phyloP scores from a whole-genome alignment of 2,113 vertebrate species.

The Spilogale gracilis region DNA sequence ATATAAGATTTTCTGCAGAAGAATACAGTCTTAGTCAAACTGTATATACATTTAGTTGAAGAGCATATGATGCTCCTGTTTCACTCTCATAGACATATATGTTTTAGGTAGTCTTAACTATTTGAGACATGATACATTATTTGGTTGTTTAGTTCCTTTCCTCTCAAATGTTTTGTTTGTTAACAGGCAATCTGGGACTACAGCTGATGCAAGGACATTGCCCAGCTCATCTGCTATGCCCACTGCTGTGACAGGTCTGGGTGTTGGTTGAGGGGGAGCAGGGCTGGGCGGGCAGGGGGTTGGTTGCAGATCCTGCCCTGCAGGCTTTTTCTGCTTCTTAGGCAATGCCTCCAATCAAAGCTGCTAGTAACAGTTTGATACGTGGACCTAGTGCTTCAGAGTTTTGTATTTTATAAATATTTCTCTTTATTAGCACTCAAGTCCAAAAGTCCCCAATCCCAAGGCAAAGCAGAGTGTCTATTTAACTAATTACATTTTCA shows the following conservation, averaged over 20 bases:
- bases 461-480: background rate
- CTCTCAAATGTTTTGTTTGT: background rate
- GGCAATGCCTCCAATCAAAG: background rate
- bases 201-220: background rate
- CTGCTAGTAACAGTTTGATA: background rate
- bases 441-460: background rate
- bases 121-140: background rate
- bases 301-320: no score
- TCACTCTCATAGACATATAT: background rate
- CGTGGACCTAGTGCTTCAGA: background rate
- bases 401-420: background rate
- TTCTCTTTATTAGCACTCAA: background rate
- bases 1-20: background rate
- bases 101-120: background rate
- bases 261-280: no score
- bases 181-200: background rate
- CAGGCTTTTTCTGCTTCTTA: background rate
- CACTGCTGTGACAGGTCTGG: no score
- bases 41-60: background rate
- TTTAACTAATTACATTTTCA: background rate
- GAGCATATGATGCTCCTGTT: background rate
- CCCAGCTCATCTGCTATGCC: fast-evolving
- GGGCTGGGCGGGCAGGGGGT: no score
- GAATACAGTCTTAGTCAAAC: background rate
- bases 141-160: background rate